Evolutionary conservation across 2,888 invertebrate genomes (phyloP).

Genomic region (Scaptomyza tumidula): DNA sequence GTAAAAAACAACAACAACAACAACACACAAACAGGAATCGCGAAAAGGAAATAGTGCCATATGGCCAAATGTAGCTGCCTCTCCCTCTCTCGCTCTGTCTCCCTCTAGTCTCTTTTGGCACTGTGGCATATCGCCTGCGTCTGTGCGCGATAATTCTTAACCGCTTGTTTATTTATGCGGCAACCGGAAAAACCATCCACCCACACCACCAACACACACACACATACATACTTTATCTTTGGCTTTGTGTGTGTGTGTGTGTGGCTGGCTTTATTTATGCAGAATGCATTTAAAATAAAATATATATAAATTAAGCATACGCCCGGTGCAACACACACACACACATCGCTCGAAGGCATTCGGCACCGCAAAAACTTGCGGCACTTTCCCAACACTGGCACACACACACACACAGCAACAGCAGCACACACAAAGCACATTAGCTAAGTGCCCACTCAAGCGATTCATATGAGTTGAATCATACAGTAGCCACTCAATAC

Average conservation of each 20-base stretch:
- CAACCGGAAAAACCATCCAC: slow-evolving; percentile 62
- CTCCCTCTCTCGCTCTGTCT: not conserved
- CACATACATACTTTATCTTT: slow-evolving; percentile 13
- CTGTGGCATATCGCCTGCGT: slow-evolving; percentile 44
- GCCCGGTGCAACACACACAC: slow-evolving; percentile 49
- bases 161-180: slow-evolving; percentile 77
- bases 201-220: slow-evolving; percentile 13
- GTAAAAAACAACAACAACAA: not conserved
- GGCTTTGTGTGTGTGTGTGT: slow-evolving; percentile 16
- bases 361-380: slow-evolving; percentile 18
- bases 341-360: slow-evolving; percentile 29
- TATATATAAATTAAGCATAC: slow-evolving; percentile 78
- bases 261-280: slow-evolving; percentile 69
- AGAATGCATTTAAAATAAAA: slow-evolving; percentile 77
- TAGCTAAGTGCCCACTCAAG: slow-evolving; percentile 31
- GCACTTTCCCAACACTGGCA: slow-evolving; percentile 13
- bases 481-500: slow-evolving; percentile 4
- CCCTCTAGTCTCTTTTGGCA: slow-evolving; percentile 3
- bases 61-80: slow-evolving; percentile 33
- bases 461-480: not conserved
- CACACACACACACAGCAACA: not conserved
- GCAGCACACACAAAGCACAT: slow-evolving; percentile 24
- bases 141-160: slow-evolving; percentile 72
- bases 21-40: slow-evolving; percentile 17
- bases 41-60: slow-evolving; percentile 53